A percentile compares a stretch with the other conserved stretches of the same genome.
Evolutionary conservation across 2,797 vertebrate species (phyloP).

Genomic region (Spheniscus humboldti): DNA sequence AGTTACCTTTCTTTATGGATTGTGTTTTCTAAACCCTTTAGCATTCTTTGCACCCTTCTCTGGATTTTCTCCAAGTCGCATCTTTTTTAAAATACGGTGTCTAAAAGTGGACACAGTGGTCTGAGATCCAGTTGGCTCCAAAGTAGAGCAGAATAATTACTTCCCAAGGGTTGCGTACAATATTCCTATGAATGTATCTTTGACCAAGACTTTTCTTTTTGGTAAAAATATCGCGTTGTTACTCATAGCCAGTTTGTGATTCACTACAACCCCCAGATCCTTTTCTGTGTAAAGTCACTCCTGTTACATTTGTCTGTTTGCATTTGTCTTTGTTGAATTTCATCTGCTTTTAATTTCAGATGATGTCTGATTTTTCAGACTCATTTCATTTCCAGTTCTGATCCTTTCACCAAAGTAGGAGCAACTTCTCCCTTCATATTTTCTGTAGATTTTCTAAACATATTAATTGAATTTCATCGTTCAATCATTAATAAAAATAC

Average conservation of each 20-base stretch:
- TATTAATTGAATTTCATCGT: neutral
- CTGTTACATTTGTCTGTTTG: neutral
- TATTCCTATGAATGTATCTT: neutral
- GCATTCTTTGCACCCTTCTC: neutral
- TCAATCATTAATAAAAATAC: neutral
- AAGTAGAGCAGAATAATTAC: neutral
- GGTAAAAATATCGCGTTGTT: neutral
- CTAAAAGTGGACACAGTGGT: neutral
- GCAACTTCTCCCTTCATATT: neutral
- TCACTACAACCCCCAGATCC: neutral
- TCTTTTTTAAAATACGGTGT: neutral
- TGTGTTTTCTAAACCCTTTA: neutral
- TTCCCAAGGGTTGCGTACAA: neutral
- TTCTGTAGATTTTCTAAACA: neutral
- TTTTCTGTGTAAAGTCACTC: neutral
- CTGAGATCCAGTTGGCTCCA: neutral
- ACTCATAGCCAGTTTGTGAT: conserved; percentile 1
- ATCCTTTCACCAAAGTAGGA: neutral
- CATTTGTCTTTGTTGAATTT: neutral
- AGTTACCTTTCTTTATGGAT: neutral
- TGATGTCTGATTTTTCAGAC: neutral
- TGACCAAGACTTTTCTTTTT: neutral
- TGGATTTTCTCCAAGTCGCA: neutral
- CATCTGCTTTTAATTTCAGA: conserved; percentile 3
- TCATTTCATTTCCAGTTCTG: neutral